Percentiles rank a stretch among this genome's conserved stretches.
phyloP scores from a whole-genome alignment of 2,113 vertebrate genomes.

The Oncorhynchus gorbuscha region DNA sequence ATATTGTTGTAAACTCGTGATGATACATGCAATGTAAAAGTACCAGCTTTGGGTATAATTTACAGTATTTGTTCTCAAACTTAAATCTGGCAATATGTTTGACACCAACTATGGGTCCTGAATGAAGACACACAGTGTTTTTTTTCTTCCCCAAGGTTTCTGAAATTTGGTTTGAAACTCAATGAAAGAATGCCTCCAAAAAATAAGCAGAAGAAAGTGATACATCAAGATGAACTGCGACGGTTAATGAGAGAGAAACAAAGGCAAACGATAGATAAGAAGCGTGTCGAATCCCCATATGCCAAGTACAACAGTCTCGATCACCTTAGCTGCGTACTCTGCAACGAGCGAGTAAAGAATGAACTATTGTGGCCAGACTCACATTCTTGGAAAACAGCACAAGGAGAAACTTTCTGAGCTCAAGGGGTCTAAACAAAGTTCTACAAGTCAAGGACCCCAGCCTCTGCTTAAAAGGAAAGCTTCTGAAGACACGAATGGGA shows the following conservation, averaged over 20 bases:
- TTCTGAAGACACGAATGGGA: conserved; percentile 62
- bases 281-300: conserved; percentile 88
- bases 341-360: conserved; percentile 82
- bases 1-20: no score
- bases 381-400: conserved; percentile 89
- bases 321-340: conserved; percentile 85
- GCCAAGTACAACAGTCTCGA: conserved; percentile 90
- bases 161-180: neutral
- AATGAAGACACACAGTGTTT: neutral
- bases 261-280: conserved; percentile 74
- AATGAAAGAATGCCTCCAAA: conserved; percentile 57
- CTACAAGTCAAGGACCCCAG: conserved; percentile 40
- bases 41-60: no score
- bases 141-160: neutral
- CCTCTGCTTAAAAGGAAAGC: conserved; percentile 78
- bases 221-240: conserved; percentile 90
- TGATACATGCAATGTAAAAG: no score
- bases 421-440: conserved; percentile 71
- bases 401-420: conserved; percentile 83
- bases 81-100: neutral
- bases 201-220: conserved; percentile 76
- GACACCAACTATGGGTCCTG: neutral
- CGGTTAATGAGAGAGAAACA: conserved; percentile 90
- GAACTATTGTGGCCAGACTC: conserved; percentile 92
- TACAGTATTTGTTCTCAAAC: neutral